Conservation (phyloP, 53 echinoderm and acorn worm genomes). For the Paracentrotus lividus region DNA sequence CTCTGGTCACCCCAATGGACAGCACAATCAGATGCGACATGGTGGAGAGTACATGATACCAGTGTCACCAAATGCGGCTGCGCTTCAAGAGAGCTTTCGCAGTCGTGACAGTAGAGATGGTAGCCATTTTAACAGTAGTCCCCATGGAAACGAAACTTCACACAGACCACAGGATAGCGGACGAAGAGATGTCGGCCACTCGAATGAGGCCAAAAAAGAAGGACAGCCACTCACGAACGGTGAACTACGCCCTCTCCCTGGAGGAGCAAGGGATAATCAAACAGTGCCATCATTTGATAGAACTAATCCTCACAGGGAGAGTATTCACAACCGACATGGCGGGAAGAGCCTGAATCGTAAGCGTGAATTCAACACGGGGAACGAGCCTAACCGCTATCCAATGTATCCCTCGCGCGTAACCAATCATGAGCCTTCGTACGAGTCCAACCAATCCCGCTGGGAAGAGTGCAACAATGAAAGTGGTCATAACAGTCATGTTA, state of each 20-base stretch:
- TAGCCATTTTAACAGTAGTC: background rate
- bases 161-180: slow-evolving; percentile 28
- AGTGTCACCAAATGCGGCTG: background rate
- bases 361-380: slow-evolving; percentile 7
- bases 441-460: slow-evolving; percentile 52
- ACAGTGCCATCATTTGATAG: slow-evolving; percentile 43
- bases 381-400: background rate
- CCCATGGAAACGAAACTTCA: slow-evolving; percentile 65
- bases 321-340: background rate
- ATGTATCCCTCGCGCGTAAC: background rate
- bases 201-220: slow-evolving; percentile 16
- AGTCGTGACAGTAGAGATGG: background rate
- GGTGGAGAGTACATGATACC: background rate
- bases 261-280: background rate
- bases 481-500: slow-evolving; percentile 36
- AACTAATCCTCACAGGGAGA: slow-evolving; percentile 40
- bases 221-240: slow-evolving; percentile 38
- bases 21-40: slow-evolving; percentile 11
- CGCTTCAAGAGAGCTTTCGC: background rate
- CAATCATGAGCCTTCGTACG: slow-evolving; percentile 8
- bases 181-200: slow-evolving; percentile 10
- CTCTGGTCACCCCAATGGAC: slow-evolving; percentile 25
- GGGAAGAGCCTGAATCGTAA: background rate
- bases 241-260: slow-evolving; percentile 21
- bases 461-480: slow-evolving; percentile 62